Evolutionary conservation across 2,888 invertebrate genomes (phyloP).

Genomic region (Labia minor): DNA sequence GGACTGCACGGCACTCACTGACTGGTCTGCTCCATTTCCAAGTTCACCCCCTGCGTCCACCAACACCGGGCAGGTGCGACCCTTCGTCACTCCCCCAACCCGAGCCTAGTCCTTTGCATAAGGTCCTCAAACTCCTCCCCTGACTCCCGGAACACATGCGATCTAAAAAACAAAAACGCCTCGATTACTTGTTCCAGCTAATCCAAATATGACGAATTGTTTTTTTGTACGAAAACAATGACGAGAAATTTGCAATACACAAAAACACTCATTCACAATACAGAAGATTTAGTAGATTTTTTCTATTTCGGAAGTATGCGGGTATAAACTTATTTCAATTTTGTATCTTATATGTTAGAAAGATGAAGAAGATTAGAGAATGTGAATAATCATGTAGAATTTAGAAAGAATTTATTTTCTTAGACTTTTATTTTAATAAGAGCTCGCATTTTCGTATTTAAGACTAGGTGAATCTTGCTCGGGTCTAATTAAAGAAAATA

Average conservation of each 20-base stretch:
- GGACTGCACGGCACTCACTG: not conserved
- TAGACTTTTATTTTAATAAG: not conserved
- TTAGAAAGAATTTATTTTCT: not conserved
- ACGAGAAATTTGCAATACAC: not conserved
- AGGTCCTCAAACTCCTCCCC: not conserved
- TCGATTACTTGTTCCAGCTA: not conserved
- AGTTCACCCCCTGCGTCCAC: not conserved
- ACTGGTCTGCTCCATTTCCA: not conserved
- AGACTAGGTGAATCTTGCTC: not conserved
- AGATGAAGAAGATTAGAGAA: too few species aligned
- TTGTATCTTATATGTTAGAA: not conserved
- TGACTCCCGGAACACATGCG: not conserved
- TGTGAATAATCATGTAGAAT: not conserved
- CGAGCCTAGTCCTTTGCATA: not conserved
- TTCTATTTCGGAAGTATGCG: constrained; percentile 1
- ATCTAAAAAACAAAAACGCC: not conserved
- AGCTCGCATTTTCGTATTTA: not conserved
- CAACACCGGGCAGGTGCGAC: not conserved
- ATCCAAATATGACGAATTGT: not conserved
- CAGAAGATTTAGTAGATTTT: not conserved
- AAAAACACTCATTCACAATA: not conserved
- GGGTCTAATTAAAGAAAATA: not conserved
- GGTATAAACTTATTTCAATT: constrained; percentile 3
- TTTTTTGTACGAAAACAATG: not conserved
- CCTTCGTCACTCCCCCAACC: not conserved